A percentile compares a stretch with the other conserved stretches of the same genome.
Evolutionary conservation across 2,797 vertebrate species (phyloP).

Genomic region (Chloroceryle amazona): DNA sequence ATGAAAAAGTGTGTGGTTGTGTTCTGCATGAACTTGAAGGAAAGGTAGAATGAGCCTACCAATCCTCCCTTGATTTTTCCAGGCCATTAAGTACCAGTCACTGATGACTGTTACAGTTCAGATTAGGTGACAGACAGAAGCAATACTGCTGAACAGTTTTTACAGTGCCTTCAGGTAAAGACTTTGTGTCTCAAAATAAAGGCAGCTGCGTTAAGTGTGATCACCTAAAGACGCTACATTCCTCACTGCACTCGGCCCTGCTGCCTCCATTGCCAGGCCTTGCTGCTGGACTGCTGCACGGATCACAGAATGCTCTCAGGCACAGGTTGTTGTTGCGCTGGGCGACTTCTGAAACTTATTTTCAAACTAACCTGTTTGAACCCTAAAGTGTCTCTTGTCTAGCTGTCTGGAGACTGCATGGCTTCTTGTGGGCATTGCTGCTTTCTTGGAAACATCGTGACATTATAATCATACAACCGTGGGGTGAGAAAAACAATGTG

Average conservation of each 20-base stretch:
- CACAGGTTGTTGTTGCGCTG: neutral
- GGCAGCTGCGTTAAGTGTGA: neutral
- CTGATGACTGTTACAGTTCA: neutral
- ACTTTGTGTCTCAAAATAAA: neutral
- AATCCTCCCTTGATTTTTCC: constrained; percentile 29
- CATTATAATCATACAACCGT: neutral
- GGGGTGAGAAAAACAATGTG: neutral
- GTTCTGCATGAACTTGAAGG: neutral
- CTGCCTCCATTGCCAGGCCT: neutral
- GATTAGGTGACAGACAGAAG: neutral
- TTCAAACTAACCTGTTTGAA: neutral
- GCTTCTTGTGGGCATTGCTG: neutral
- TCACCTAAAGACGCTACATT: neutral
- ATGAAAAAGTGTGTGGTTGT: neutral
- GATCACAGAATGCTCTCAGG: neutral
- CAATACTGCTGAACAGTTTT: neutral
- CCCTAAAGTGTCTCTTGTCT: neutral
- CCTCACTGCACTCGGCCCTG: accelerated
- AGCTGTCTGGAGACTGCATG: accelerated
- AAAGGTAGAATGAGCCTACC: neutral
- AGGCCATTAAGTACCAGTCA: constrained; percentile 6
- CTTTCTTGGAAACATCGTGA: neutral
- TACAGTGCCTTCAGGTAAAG: constrained; percentile 37
- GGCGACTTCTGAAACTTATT: neutral
- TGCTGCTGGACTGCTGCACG: neutral